phyloP scores from a whole-genome alignment of 1,140 invertebrate genomes.

The Drosophila santomea region DNA sequence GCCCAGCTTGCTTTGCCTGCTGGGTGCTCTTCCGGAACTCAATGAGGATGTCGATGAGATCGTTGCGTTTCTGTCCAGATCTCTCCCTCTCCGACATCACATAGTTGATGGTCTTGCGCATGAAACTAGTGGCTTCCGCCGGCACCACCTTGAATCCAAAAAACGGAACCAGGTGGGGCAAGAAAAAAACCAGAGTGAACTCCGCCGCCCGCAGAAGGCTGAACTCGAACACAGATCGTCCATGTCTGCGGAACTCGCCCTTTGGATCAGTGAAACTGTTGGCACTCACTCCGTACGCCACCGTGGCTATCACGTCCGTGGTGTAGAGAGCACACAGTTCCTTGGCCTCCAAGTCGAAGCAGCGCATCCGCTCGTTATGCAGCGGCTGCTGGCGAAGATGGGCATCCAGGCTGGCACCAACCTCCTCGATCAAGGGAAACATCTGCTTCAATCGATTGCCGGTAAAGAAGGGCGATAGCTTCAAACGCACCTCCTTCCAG shows the following conservation, averaged over 20 bases:
- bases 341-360: slow-evolving; percentile 82
- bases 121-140: slow-evolving; percentile 61
- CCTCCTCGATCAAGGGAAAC: slow-evolving; percentile 85
- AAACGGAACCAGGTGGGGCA: slow-evolving; percentile 77
- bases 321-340: slow-evolving; percentile 86
- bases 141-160: slow-evolving; percentile 73
- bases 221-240: slow-evolving; percentile 86
- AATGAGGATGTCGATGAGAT: slow-evolving; percentile 85
- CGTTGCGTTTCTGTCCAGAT: slow-evolving; percentile 72
- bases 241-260: slow-evolving; percentile 84
- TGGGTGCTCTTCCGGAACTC: slow-evolving; percentile 69
- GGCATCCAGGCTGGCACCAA: slow-evolving; percentile 68
- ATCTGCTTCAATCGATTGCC: slow-evolving; percentile 86
- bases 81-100: slow-evolving; percentile 79
- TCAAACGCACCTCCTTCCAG: slow-evolving; percentile 86
- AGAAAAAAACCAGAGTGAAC: slow-evolving; percentile 85
- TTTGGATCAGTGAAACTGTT: slow-evolving; percentile 85
- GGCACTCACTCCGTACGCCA: slow-evolving; percentile 87
- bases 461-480: slow-evolving; percentile 86
- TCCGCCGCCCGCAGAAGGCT: slow-evolving; percentile 86
- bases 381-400: slow-evolving; percentile 63
- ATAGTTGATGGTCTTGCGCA: slow-evolving; percentile 81
- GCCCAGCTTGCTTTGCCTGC: slow-evolving; percentile 22
- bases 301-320: slow-evolving; percentile 87
- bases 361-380: slow-evolving; percentile 57